These are phyloP conservation scores for Centropyge bicolor DNA, from an alignment of 2,797 vertebrate genomes.

Conservation along the genomic window DNA sequence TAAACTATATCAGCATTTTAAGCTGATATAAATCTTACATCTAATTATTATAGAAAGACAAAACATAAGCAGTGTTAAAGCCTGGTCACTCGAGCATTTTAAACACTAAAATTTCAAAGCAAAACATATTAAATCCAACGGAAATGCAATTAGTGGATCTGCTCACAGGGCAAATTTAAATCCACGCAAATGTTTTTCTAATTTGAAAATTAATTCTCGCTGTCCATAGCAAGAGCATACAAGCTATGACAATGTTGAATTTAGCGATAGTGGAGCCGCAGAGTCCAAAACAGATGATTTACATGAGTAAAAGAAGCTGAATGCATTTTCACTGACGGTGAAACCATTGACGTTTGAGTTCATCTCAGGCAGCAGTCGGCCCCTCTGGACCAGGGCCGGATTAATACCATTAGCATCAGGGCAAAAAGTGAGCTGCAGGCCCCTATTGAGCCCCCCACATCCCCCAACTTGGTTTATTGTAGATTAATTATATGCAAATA, in stretches of 20 bases:
- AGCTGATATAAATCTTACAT: neutral
- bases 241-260: neutral
- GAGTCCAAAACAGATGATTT: neutral
- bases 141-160: neutral
- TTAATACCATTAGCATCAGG: neutral
- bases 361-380: too few relatives aligned
- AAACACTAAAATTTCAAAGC: neutral
- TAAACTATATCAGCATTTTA: neutral
- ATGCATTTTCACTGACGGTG: neutral
- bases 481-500: neutral
- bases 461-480: neutral
- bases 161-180: neutral
- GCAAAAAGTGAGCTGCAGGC: neutral
- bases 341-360: neutral
- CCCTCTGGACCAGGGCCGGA: neutral
- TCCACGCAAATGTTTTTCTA: neutral
- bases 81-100: neutral
- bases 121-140: accelerated
- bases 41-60: neutral
- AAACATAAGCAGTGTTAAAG: neutral
- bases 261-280: neutral
- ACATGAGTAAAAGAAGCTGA: neutral
- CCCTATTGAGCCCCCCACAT: neutral
- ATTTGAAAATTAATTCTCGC: too few relatives aligned
- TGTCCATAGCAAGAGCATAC: neutral